Evolutionary conservation across 2,888 invertebrate genomes (phyloP).

Genomic region (Uropetala carovei): DNA sequence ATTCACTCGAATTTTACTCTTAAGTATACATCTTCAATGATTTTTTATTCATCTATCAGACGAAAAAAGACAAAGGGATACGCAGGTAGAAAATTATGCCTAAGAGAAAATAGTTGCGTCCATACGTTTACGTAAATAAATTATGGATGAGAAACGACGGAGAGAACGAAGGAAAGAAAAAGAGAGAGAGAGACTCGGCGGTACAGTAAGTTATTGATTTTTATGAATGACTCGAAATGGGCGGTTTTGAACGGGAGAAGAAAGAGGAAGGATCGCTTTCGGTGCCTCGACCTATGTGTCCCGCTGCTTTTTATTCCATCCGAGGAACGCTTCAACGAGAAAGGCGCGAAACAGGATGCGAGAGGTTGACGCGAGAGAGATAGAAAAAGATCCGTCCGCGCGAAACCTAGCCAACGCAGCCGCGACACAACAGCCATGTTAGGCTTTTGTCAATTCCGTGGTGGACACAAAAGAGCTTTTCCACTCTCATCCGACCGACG

Average conservation of each 20-base stretch:
- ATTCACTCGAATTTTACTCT: no score
- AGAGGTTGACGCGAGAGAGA: neutral
- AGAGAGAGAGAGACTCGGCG: no score
- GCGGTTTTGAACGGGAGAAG: neutral
- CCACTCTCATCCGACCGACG: neutral
- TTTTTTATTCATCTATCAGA: no score
- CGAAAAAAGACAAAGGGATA: no score
- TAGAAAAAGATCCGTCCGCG: neutral
- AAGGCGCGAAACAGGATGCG: neutral
- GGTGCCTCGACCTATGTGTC: neutral
- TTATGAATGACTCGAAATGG: neutral
- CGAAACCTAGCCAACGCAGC: neutral
- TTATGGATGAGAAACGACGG: no score
- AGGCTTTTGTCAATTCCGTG: neutral
- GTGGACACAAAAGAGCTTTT: constrained; percentile 32
- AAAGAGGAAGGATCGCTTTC: neutral
- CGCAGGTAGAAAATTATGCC: no score
- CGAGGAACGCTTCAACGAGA: neutral
- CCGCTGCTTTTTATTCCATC: neutral
- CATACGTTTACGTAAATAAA: no score
- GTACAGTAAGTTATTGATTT: neutral
- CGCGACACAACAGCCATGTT: neutral
- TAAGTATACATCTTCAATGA: no score
- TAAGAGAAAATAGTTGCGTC: no score
- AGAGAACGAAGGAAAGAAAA: no score